Conservation (phyloP, 2,113 vertebrate species). For the Kryptolebias marmoratus region DNA sequence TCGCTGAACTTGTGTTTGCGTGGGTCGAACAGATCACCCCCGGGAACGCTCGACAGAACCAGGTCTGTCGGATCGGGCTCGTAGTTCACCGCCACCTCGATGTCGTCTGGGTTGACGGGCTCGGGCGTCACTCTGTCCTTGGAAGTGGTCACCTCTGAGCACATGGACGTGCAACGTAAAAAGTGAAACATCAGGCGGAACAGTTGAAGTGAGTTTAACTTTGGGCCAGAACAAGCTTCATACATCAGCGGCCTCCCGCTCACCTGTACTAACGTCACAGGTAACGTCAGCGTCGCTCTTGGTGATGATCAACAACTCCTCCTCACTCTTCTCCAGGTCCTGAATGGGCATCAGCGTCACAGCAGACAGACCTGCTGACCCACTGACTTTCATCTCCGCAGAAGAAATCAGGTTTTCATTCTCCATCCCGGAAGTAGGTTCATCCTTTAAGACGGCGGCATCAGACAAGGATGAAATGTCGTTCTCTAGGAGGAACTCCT, state of each 20-base stretch:
- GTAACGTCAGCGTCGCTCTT: slow-evolving; percentile 40
- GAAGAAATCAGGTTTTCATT: not conserved
- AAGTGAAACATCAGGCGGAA: not conserved
- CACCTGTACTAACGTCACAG: slow-evolving; percentile 66
- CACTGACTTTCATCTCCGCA: not conserved
- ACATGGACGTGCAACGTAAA: not conserved
- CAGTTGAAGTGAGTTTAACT: not conserved
- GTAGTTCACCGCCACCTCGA: slow-evolving; percentile 93
- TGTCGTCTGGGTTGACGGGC: slow-evolving; percentile 84
- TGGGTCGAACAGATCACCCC: slow-evolving; percentile 94
- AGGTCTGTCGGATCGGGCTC: slow-evolving; percentile 94
- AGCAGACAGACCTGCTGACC: not conserved
- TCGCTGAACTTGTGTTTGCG: slow-evolving; percentile 95
- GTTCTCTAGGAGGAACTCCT: slow-evolving; percentile 96
- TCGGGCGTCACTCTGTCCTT: slow-evolving; percentile 83
- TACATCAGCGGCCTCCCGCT: not conserved
- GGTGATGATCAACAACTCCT: slow-evolving; percentile 71
- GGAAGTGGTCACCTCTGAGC: slow-evolving; percentile 81
- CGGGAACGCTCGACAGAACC: slow-evolving; percentile 94
- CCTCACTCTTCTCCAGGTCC: slow-evolving; percentile 68
- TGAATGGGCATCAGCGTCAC: slow-evolving; percentile 65
- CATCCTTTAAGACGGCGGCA: slow-evolving; percentile 46
- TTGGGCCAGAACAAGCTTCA: no score
- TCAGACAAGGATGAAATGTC: slow-evolving; percentile 85
- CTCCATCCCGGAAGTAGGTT: slow-evolving; percentile 16